These are phyloP conservation scores for Agrenia bidenticulata DNA, from an alignment of 2,888 invertebrate species.

Conservation along the genomic window DNA sequence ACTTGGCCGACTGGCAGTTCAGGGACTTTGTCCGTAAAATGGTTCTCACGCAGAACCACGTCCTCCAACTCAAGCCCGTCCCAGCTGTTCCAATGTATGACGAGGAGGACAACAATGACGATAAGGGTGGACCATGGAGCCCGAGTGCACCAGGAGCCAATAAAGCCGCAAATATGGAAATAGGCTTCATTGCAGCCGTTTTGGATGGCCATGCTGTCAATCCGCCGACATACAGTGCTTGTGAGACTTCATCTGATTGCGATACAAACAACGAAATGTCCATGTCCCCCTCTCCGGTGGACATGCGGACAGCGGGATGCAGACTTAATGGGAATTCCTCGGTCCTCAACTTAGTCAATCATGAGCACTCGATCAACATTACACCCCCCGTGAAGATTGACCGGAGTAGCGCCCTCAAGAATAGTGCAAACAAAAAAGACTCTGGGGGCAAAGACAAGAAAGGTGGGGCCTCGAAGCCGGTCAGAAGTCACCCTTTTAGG, in stretches of 20 bases:
- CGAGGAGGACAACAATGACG: no score
- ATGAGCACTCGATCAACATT: not conserved
- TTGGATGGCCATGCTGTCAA: not conserved
- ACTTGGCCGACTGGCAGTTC: constrained; percentile 26
- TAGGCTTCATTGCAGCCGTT: constrained; percentile 1
- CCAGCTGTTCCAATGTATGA: not conserved
- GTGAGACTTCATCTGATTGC: constrained; percentile 5
- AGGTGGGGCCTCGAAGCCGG: no score
- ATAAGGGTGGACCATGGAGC: not conserved
- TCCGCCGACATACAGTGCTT: constrained; percentile 17
- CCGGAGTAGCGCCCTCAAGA: not conserved
- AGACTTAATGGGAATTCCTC: not conserved
- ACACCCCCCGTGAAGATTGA: constrained; percentile 5
- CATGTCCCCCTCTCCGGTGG: no score
- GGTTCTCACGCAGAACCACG: constrained; percentile 27
- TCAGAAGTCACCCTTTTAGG: no score
- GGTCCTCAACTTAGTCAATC: not conserved
- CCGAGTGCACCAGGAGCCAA: not conserved
- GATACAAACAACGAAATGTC: not conserved
- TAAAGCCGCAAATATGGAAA: constrained; percentile 16
- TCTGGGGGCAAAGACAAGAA: no score
- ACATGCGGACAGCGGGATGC: not conserved
- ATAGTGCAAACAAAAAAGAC: no score
- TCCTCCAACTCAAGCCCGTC: constrained; percentile 27
- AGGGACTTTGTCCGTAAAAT: constrained; percentile 26